These are phyloP conservation scores for Cyphomyrus plagiostoma DNA, from an alignment of 2,113 vertebrate genomes.

Conservation along the genomic window DNA sequence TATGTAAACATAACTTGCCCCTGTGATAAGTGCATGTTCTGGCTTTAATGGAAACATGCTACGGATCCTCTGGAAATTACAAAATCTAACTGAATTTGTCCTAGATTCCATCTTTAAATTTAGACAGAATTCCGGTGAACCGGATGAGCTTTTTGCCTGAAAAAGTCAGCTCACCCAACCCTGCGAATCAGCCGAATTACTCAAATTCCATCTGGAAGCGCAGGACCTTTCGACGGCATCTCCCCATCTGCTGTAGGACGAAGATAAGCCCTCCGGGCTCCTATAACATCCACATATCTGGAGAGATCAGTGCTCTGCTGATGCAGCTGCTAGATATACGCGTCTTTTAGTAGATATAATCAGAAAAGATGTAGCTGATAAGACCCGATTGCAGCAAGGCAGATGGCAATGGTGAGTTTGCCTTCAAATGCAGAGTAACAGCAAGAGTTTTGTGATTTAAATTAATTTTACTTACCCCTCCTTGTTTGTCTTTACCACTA, in stretches of 20 bases:
- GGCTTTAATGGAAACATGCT: background rate
- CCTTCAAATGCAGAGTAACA: slow-evolving; percentile 29
- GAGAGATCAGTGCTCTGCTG: slow-evolving; percentile 45
- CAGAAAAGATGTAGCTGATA: slow-evolving; percentile 48
- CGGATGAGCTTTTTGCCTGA: background rate
- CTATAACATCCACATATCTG: slow-evolving; percentile 45
- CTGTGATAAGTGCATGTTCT: background rate
- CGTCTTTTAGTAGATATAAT: slow-evolving; percentile 58
- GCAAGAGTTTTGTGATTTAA: background rate
- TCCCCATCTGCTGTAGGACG: slow-evolving; percentile 19
- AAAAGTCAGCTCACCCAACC: background rate
- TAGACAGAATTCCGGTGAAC: background rate
- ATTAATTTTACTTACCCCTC: slow-evolving; percentile 6
- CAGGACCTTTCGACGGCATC: slow-evolving; percentile 11
- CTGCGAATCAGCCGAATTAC: slow-evolving; percentile 22
- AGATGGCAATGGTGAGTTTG: slow-evolving; percentile 27
- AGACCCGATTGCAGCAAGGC: slow-evolving; percentile 11
- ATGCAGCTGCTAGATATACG: slow-evolving; percentile 52
- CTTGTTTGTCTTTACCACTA: background rate
- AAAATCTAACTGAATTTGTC: background rate
- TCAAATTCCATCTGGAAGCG: slow-evolving; percentile 29
- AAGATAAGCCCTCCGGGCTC: slow-evolving; percentile 40
- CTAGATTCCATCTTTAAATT: background rate
- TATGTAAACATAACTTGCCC: background rate
- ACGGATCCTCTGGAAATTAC: background rate